These are phyloP conservation scores for Diplogasteroides magnus DNA, from an alignment of 1,140 invertebrate species.

Conservation along the genomic window DNA sequence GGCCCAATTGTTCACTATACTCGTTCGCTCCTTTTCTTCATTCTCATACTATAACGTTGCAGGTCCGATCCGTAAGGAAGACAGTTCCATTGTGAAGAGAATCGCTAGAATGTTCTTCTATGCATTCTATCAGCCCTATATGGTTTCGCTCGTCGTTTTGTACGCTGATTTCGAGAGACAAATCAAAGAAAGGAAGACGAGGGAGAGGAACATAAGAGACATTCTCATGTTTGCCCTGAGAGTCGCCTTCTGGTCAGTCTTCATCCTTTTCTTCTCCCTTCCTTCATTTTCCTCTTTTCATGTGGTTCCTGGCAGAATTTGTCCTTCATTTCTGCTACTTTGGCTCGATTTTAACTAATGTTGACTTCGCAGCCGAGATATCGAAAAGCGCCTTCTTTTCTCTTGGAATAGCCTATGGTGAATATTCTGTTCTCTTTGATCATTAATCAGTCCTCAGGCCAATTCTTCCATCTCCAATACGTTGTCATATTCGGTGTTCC, in stretches of 20 bases:
- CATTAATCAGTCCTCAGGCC: conserved; percentile 24
- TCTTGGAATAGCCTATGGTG: conserved; percentile 53
- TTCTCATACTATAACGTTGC: too few relatives aligned
- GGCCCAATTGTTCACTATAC: too few relatives aligned
- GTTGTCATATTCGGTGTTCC: conserved; percentile 55
- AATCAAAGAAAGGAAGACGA: conserved; percentile 29
- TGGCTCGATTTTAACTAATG: conserved; percentile 43
- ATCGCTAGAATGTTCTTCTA: conserved; percentile 43
- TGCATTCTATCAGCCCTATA: conserved; percentile 49
- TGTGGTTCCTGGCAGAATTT: conserved; percentile 42
- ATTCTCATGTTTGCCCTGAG: conserved; percentile 32
- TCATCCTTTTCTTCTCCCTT: conserved; percentile 40
- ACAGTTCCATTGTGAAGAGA: conserved; percentile 24
- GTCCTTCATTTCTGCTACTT: conserved; percentile 53
- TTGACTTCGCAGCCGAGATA: conserved; percentile 35
- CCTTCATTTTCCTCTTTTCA: too few relatives aligned
- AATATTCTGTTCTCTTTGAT: neutral
- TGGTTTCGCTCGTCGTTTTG: conserved; percentile 50
- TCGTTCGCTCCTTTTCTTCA: too few relatives aligned
- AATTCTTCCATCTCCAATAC: conserved; percentile 54
- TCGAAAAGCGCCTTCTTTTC: conserved; percentile 52
- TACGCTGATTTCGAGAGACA: conserved; percentile 53
- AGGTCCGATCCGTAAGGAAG: too few relatives aligned
- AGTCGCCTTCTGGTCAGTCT: conserved; percentile 52
- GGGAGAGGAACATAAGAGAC: conserved; percentile 32